Conservation (phyloP, 2,888 invertebrate genomes). For the Caenorhabditis sp. region DNA sequence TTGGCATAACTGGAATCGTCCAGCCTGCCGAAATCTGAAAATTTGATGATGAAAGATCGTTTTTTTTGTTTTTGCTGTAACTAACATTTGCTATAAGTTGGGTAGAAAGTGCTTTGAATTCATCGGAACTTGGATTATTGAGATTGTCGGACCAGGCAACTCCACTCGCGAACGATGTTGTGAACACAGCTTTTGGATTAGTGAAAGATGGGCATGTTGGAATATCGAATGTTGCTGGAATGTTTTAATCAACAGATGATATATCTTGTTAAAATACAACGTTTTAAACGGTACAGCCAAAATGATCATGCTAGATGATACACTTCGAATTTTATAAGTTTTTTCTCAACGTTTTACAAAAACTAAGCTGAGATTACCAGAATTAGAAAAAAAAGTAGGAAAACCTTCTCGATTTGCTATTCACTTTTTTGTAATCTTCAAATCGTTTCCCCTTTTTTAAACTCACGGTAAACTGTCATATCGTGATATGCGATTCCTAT, state of each 20-base stretch:
- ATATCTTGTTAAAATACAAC: too few relatives aligned
- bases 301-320: too few relatives aligned
- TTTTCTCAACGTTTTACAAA: too few relatives aligned
- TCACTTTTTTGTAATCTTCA: too few relatives aligned
- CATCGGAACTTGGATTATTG: constrained; percentile 6
- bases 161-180: constrained; percentile 21
- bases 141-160: constrained; percentile 15
- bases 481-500: constrained; percentile 9
- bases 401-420: too few relatives aligned
- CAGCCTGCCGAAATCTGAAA: constrained; percentile 20
- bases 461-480: constrained; percentile 1
- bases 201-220: constrained; percentile 21
- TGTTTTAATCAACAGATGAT: not conserved
- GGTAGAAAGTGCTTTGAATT: constrained; percentile 13
- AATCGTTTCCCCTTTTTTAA: not conserved
- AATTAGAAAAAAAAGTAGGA: too few relatives aligned
- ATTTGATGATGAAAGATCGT: not conserved
- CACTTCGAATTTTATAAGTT: too few relatives aligned
- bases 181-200: constrained; percentile 14
- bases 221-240: constrained; percentile 26
- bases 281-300: too few relatives aligned
- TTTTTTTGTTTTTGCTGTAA: not conserved
- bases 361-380: too few relatives aligned
- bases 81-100: constrained; percentile 15
- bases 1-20: not conserved